Conservation (phyloP, 2,797 vertebrate species). For the Epinephelus malabaricus region DNA sequence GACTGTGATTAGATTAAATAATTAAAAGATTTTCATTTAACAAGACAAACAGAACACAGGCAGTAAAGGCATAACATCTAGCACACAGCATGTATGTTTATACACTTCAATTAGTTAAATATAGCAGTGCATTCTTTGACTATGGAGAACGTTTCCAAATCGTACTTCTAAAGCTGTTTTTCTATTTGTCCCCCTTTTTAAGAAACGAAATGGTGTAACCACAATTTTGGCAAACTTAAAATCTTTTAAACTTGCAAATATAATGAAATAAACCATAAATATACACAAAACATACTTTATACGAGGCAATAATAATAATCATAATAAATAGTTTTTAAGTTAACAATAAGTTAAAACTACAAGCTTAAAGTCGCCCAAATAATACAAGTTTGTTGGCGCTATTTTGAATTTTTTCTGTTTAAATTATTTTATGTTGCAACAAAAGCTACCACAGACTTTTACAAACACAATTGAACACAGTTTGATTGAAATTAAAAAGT, state of each 20-base stretch:
- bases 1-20: conserved; percentile 92
- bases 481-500: conserved; percentile 92
- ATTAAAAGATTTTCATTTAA: conserved; percentile 92
- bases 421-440: conserved; percentile 95
- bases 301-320: conserved; percentile 93
- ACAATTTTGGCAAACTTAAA: conserved; percentile 95
- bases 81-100: conserved; percentile 93
- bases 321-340: conserved; percentile 98
- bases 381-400: conserved; percentile 98
- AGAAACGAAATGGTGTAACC: conserved; percentile 95
- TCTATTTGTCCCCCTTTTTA: conserved; percentile 91
- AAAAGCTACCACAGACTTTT: conserved; percentile 97
- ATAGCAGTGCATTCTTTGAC: conserved; percentile 93
- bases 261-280: conserved; percentile 97
- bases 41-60: conserved; percentile 96
- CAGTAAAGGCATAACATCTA: conserved; percentile 94
- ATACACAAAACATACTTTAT: conserved; percentile 97
- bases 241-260: conserved; percentile 95
- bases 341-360: conserved; percentile 99
- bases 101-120: conserved; percentile 92
- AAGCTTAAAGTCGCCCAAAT: conserved; percentile 98
- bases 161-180: conserved; percentile 93
- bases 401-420: conserved; percentile 92
- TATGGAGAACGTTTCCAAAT: conserved; percentile 91
- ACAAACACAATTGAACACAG: conserved; percentile 96